A percentile compares a stretch with the other conserved stretches of the same genome.
Conservation (phyloP, 1,140 invertebrate species). For the Tetragonula clypearis region DNA sequence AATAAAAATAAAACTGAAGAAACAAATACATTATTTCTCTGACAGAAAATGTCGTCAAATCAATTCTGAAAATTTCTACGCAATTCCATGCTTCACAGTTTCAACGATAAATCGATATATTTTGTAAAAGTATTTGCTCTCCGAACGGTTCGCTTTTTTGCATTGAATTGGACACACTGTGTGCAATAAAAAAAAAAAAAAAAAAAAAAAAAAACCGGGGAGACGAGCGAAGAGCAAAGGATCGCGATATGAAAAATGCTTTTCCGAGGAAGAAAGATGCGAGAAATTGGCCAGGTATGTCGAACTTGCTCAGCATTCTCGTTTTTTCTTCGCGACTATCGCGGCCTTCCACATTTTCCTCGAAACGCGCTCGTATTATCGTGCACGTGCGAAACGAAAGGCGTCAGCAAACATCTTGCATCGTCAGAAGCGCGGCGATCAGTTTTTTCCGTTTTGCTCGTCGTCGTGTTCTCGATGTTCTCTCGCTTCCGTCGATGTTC, state of each 20-base stretch:
- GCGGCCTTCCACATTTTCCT: background rate
- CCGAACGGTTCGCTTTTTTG: too few species aligned
- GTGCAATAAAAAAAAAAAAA: background rate
- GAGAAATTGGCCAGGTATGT: background rate
- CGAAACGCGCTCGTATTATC: slow-evolving; percentile 10
- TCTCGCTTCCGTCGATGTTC: slow-evolving; percentile 32
- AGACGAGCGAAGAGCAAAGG: background rate
- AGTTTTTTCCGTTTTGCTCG: slow-evolving; percentile 1
- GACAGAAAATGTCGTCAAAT: too few species aligned
- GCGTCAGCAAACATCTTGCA: background rate
- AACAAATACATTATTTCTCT: too few species aligned
- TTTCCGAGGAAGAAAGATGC: background rate
- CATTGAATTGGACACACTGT: too few species aligned
- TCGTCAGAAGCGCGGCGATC: slow-evolving; percentile 27
- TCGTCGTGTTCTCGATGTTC: background rate
- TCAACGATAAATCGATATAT: too few species aligned
- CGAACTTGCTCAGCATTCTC: background rate
- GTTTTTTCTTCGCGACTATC: background rate
- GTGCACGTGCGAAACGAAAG: slow-evolving; percentile 39
- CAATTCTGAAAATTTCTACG: too few species aligned
- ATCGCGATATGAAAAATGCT: background rate
- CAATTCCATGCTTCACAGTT: too few species aligned
- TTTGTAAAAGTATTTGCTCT: too few species aligned
- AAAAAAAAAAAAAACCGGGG: background rate
- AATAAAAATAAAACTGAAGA: too few species aligned